Percentiles rank a stretch among this genome's conserved stretches.
These are phyloP conservation scores for Hirtodrosophila alboralis DNA, from an alignment of 2,888 invertebrate genomes.

Conservation along the genomic window DNA sequence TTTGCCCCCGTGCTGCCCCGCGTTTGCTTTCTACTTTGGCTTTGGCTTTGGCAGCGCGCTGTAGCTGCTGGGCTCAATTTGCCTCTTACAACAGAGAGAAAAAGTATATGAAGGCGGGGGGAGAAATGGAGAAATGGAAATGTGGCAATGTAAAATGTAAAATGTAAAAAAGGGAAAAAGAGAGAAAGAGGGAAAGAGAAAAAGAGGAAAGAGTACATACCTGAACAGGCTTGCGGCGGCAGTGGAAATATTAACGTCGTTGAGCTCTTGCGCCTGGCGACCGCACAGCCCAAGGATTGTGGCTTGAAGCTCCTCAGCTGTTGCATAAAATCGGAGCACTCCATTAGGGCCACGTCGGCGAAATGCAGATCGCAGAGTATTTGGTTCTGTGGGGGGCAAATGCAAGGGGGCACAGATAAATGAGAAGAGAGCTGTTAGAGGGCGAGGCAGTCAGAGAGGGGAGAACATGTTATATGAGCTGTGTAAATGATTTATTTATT, in stretches of 20 bases:
- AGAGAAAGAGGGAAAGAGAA: not conserved
- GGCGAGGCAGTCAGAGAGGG: not conserved
- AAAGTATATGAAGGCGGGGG: not conserved
- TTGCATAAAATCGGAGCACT: constrained; percentile 98
- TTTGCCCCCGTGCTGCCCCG: constrained; percentile 20
- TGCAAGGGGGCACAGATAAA: not conserved
- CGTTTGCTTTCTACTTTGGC: not conserved
- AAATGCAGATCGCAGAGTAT: constrained; percentile 98
- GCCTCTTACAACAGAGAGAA: constrained; percentile 27
- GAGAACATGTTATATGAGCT: constrained; percentile 5
- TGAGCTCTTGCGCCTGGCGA: constrained; percentile 95
- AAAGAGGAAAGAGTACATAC: constrained; percentile 85
- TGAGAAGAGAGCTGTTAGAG: not conserved
- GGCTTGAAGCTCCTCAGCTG: constrained; percentile 98
- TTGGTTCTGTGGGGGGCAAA: constrained; percentile 88
- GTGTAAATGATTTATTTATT: constrained; percentile 22
- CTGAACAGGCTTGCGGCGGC: constrained; percentile 97
- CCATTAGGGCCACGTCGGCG: constrained; percentile 98
- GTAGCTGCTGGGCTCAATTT: constrained; percentile 41
- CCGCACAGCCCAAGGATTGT: constrained; percentile 97
- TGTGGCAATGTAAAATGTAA: not conserved
- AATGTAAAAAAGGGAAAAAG: not conserved
- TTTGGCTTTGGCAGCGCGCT: constrained; percentile 6
- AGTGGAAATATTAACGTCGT: constrained; percentile 97
- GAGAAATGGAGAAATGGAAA: not conserved